A percentile compares a stretch with the other conserved stretches of the same genome.
Evolutionary conservation across 2,113 vertebrate genomes (phyloP).

Genomic region (Connochaetes taurinus): DNA sequence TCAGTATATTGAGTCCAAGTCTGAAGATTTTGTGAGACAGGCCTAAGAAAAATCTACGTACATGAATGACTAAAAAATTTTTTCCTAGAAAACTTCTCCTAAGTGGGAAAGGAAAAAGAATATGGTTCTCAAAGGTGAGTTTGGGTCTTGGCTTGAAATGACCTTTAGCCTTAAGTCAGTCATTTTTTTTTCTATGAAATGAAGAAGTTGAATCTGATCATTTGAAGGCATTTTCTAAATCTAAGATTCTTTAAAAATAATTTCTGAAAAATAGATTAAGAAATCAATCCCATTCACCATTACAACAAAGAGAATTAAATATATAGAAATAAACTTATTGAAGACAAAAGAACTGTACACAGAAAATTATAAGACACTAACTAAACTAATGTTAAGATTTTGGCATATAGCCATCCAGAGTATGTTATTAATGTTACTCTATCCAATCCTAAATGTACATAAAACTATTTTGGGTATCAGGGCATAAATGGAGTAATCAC

Average conservation of each 20-base stretch:
- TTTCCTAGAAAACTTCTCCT: neutral
- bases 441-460: neutral
- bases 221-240: neutral
- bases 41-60: neutral
- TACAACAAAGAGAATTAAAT: neutral
- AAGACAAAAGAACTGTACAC: neutral
- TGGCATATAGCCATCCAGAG: neutral
- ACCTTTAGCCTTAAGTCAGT: neutral
- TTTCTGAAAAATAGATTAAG: neutral
- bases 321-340: neutral
- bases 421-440: neutral
- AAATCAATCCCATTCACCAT: neutral
- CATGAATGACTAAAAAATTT: neutral
- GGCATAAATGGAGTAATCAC: neutral
- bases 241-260: neutral
- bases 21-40: neutral
- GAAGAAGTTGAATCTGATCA: neutral
- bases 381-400: neutral
- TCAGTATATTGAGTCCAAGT: neutral
- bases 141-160: neutral
- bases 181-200: neutral
- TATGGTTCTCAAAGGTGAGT: neutral
- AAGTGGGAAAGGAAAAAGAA: neutral
- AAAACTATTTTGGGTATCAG: neutral
- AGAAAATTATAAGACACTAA: neutral